These are phyloP conservation scores for Phenganax stokvisi DNA, from an alignment of 92 coral and sea anemone genomes.

Conservation along the genomic window DNA sequence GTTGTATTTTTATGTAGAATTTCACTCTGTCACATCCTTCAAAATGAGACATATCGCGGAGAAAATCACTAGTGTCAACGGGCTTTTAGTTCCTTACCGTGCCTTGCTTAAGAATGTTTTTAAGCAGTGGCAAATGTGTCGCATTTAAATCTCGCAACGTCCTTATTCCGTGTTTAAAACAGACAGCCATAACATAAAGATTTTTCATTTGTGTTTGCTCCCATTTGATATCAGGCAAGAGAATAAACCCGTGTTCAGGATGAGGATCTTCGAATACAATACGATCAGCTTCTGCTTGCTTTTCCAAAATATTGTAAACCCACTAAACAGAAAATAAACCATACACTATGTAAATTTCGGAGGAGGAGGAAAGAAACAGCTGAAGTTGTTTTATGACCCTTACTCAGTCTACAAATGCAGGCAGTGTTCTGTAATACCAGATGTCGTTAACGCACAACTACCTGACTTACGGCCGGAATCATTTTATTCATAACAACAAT, in stretches of 20 bases:
- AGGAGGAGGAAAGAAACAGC: not conserved
- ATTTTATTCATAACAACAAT: too few relatives aligned
- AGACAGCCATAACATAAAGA: conserved; percentile 82
- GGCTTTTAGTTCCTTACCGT: conserved; percentile 46
- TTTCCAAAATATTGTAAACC: conserved; percentile 92
- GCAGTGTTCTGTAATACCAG: too few relatives aligned
- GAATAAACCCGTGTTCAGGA: conserved; percentile 74
- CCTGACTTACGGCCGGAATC: too few relatives aligned
- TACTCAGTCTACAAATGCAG: too few relatives aligned
- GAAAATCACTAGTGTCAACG: not conserved
- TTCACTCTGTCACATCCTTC: too few relatives aligned
- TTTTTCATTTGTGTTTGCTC: conserved; percentile 77
- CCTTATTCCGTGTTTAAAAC: conserved; percentile 65
- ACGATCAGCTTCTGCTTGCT: conserved; percentile 86
- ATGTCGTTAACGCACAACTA: too few relatives aligned
- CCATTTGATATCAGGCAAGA: conserved; percentile 94
- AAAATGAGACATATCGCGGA: too few relatives aligned
- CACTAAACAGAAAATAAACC: conserved; percentile 54
- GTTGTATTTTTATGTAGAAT: too few relatives aligned
- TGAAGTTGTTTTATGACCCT: too few relatives aligned
- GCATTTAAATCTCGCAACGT: conserved; percentile 72
- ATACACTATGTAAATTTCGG: not conserved
- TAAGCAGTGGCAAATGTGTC: conserved; percentile 66
- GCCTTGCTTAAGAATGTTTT: conserved; percentile 73
- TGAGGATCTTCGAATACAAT: conserved; percentile 81